These are phyloP conservation scores for Pongo abelii DNA, from an alignment of 2,113 vertebrate genomes.

Conservation along the genomic window DNA sequence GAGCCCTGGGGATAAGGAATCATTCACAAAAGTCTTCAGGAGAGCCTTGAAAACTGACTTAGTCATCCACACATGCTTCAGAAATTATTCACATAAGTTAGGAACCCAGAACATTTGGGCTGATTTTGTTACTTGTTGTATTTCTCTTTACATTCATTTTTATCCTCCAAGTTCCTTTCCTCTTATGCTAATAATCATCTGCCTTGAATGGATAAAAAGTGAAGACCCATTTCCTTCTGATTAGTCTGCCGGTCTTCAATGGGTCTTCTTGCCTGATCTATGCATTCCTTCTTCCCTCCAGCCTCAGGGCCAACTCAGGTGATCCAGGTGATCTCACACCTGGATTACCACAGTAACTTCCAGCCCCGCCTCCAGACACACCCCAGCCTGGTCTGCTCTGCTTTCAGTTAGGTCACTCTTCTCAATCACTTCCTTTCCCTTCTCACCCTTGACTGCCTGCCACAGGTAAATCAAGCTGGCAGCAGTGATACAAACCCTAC, in stretches of 20 bases:
- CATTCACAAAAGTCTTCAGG: neutral
- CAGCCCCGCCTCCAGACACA: neutral
- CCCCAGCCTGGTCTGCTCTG: neutral
- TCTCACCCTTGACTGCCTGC: accelerated
- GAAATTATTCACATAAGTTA: neutral
- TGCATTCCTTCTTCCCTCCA: accelerated
- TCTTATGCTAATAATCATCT: neutral
- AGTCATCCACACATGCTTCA: accelerated
- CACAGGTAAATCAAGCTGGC: neutral
- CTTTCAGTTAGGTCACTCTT: neutral
- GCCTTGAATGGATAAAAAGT: too few species aligned
- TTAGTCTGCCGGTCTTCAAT: accelerated
- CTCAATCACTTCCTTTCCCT: neutral
- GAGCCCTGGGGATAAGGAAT: neutral
- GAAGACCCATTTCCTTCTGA: neutral
- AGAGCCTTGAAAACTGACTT: neutral
- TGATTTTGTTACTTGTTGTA: neutral
- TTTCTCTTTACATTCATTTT: neutral
- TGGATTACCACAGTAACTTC: too few species aligned
- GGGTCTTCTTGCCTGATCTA: neutral
- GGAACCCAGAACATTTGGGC: neutral
- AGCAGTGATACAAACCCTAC: neutral
- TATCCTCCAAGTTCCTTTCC: neutral
- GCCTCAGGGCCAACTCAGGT: neutral
- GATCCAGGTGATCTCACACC: neutral